Conservation (phyloP, 2,888 invertebrate species). For the Stenotaenia linearis region DNA sequence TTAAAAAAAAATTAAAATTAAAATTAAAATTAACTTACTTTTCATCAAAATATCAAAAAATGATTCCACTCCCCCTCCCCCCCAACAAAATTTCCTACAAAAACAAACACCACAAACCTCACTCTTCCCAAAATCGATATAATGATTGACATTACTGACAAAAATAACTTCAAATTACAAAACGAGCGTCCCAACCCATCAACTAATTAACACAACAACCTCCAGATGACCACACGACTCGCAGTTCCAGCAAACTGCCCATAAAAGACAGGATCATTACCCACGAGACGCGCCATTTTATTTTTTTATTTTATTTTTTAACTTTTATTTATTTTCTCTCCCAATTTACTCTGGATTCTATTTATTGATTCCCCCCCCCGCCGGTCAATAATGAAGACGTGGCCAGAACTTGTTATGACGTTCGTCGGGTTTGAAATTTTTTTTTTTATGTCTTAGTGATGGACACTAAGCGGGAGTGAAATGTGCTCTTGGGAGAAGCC, state of each 20-base stretch:
- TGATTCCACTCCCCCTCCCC: too few relatives aligned
- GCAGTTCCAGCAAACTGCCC: neutral
- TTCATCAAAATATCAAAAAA: too few relatives aligned
- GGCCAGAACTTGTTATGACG: slow-evolving; percentile 8
- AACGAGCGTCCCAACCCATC: neutral
- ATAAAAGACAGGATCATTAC: slow-evolving; percentile 8
- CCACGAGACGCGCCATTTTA: neutral
- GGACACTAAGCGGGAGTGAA: neutral
- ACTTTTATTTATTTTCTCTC: too few relatives aligned
- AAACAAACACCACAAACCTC: too few relatives aligned
- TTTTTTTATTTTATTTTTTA: neutral
- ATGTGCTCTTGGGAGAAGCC: neutral
- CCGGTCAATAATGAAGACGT: neutral
- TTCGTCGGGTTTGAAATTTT: neutral
- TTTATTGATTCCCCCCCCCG: neutral
- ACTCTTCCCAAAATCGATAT: too few relatives aligned
- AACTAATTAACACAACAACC: slow-evolving; percentile 11
- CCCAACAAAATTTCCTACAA: too few relatives aligned
- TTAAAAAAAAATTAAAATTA: too few relatives aligned
- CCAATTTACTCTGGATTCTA: neutral
- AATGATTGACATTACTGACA: neutral
- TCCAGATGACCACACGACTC: neutral
- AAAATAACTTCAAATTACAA: neutral
- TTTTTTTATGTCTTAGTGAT: neutral
- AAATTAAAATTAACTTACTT: too few relatives aligned